Conservation (phyloP, 2,113 vertebrate genomes). For the Toxostoma redivivum region DNA sequence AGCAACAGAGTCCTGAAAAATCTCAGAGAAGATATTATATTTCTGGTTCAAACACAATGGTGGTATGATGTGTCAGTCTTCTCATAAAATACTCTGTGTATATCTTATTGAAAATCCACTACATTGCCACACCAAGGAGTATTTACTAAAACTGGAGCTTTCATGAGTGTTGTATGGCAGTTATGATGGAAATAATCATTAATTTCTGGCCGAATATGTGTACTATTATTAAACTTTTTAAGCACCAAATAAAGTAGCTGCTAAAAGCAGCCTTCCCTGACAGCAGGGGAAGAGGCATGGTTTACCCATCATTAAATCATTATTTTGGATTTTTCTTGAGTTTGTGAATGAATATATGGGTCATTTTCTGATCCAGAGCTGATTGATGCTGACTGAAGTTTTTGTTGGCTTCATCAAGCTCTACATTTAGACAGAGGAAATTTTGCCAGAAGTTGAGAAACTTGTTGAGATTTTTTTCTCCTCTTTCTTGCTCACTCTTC, state of each 20-base stretch:
- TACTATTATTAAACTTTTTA: not conserved
- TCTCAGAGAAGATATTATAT: not conserved
- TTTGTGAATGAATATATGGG: not conserved
- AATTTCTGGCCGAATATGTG: not conserved
- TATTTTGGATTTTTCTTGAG: not conserved
- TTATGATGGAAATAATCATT: not conserved
- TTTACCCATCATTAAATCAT: not conserved
- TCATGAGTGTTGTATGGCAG: not conserved
- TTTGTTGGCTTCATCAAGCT: not conserved
- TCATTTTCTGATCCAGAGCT: not conserved
- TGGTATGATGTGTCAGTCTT: not conserved
- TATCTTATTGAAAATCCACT: not conserved
- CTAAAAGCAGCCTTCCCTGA: not conserved
- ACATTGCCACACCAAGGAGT: not conserved
- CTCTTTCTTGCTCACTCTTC: not conserved
- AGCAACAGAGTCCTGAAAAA: not conserved
- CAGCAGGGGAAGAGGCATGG: not conserved
- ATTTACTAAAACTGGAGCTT: not conserved
- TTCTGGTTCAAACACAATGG: not conserved
- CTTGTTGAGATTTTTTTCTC: fast-evolving
- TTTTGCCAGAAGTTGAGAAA: not conserved
- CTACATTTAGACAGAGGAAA: not conserved
- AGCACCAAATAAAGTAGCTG: not conserved
- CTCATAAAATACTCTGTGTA: not conserved
- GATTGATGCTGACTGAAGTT: not conserved